Conservation (phyloP, 2,888 invertebrate species). For the Odontocolon sp. region DNA sequence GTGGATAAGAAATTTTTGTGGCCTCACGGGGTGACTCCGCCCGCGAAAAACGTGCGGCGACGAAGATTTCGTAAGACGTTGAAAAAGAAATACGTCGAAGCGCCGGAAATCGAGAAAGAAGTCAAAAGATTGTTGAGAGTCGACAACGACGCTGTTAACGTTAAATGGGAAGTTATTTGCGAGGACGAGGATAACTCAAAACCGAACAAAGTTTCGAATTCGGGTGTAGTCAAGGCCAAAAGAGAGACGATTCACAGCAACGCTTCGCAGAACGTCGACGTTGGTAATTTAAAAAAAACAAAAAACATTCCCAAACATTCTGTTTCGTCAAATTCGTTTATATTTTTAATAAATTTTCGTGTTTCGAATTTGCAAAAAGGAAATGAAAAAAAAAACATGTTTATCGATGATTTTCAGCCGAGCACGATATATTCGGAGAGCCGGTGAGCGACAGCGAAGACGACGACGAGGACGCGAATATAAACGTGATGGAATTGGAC, state of each 20-base stretch:
- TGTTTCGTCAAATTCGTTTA: conserved; percentile 4
- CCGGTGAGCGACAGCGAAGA: conserved; percentile 95
- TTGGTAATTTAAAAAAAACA: conserved; percentile 74
- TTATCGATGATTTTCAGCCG: conserved; percentile 84
- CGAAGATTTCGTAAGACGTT: conserved; percentile 96
- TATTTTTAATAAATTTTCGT: background rate
- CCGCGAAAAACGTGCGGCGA: conserved; percentile 96
- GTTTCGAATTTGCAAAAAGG: background rate
- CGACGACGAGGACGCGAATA: conserved; percentile 87
- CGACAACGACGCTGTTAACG: conserved; percentile 95
- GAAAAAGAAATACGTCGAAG: conserved; percentile 98
- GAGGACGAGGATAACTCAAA: conserved; percentile 89
- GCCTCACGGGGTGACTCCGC: conserved; percentile 98
- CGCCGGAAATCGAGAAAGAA: conserved; percentile 99
- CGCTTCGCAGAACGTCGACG: conserved; percentile 80
- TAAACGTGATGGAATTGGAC: conserved; percentile 89
- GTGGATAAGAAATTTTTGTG: conserved; percentile 96
- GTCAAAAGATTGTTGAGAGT: conserved; percentile 94
- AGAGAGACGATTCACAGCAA: conserved; percentile 76
- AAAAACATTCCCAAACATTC: too few relatives aligned
- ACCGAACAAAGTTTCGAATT: conserved; percentile 78
- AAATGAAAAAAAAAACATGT: too few relatives aligned
- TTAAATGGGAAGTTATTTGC: conserved; percentile 94
- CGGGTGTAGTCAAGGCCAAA: conserved; percentile 77
- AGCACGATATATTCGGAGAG: conserved; percentile 95